phyloP scores from a whole-genome alignment of 2,113 vertebrate species.

The Dolichallabes microphthalmus region DNA sequence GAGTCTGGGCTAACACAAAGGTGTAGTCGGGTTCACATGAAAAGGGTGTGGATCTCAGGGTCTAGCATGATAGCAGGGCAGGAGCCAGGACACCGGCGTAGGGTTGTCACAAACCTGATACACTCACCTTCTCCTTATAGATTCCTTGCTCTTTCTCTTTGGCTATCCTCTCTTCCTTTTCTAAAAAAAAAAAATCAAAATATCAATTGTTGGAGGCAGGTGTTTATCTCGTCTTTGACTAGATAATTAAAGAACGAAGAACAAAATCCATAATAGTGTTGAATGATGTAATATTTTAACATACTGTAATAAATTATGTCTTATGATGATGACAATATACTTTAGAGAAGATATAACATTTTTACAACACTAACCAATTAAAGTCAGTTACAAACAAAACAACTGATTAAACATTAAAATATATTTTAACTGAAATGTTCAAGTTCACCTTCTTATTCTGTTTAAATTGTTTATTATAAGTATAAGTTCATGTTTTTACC shows the following conservation, averaged over 20 bases:
- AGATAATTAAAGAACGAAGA: neutral
- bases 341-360: neutral
- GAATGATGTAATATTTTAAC: neutral
- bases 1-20: constrained; percentile 33
- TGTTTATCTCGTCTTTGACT: no score
- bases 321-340: no score
- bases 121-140: constrained; percentile 92
- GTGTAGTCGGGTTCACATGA: constrained; percentile 27
- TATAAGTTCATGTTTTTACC: neutral
- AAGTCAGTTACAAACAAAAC: neutral
- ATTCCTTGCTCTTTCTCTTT: constrained; percentile 96
- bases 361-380: neutral
- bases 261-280: neutral
- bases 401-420: neutral
- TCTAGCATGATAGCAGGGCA: neutral
- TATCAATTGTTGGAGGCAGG: neutral
- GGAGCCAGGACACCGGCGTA: neutral
- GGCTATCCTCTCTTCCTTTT: constrained; percentile 90
- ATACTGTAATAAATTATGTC: neutral
- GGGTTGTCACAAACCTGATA: neutral
- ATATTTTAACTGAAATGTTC: neutral
- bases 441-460: neutral
- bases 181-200: constrained; percentile 66
- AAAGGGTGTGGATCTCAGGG: constrained; percentile 7
- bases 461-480: neutral